phyloP scores from a whole-genome alignment of 1,140 invertebrate species.

The Listronotus oregonensis region DNA sequence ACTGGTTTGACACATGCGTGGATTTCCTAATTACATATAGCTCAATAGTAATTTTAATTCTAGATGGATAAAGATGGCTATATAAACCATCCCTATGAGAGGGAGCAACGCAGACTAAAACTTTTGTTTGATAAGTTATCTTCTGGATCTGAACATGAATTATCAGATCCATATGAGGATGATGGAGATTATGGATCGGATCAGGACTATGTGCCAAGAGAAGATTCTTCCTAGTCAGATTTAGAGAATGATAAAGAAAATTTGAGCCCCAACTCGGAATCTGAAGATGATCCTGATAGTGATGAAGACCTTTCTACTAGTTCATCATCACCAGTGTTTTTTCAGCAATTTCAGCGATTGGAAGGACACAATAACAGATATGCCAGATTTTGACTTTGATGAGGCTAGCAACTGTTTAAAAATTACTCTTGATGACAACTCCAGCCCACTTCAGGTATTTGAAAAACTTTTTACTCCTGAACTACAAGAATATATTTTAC shows the following conservation, averaged over 20 bases:
- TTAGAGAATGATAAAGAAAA: slow-evolving; percentile 1
- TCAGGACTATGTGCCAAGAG: slow-evolving; percentile 11
- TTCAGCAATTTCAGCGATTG: not conserved
- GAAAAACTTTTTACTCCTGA: no score
- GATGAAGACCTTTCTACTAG: slow-evolving; percentile 6
- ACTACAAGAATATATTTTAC: no score
- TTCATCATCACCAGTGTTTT: slow-evolving; percentile 1
- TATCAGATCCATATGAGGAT: slow-evolving; percentile 13
- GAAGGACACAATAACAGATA: no score
- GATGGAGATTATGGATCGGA: slow-evolving; percentile 16
- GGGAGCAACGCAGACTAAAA: not conserved
- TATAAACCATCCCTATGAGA: no score
- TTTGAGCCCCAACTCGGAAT: slow-evolving; percentile 8
- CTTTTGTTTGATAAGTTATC: slow-evolving; percentile 11
- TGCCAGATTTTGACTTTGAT: no score
- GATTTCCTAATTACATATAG: slow-evolving; percentile 20
- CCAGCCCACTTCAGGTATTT: no score
- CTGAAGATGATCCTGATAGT: slow-evolving; percentile 8
- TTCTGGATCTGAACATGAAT: slow-evolving; percentile 13
- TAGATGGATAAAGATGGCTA: no score
- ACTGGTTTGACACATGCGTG: no score
- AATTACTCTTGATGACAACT: no score
- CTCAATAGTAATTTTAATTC: slow-evolving; percentile 3
- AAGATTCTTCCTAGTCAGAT: slow-evolving; percentile 15
- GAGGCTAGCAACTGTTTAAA: no score